Conservation (phyloP, 2,797 vertebrate genomes). For the Lagodon rhomboides region DNA sequence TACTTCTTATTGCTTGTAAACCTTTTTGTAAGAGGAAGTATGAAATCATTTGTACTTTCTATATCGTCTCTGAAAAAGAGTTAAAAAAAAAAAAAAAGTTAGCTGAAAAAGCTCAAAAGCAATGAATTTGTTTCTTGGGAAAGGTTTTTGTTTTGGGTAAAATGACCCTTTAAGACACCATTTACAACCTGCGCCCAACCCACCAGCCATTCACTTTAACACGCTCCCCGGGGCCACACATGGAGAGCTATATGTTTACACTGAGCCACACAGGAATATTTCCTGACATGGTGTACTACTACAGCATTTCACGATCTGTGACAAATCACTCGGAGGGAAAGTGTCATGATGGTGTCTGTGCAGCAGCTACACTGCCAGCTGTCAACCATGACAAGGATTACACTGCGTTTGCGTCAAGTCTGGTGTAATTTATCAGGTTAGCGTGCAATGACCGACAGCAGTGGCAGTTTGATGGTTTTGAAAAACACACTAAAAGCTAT, state of each 20-base stretch:
- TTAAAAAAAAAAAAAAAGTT: neutral
- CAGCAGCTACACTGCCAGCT: neutral
- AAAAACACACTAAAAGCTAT: constrained; percentile 1
- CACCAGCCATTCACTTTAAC: neutral
- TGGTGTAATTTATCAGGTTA: constrained; percentile 1
- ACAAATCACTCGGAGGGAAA: constrained; percentile 26
- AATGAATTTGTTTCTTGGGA: neutral
- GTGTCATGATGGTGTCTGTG: constrained; percentile 1
- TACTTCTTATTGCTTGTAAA: neutral
- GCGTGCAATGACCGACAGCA: neutral
- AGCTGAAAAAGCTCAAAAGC: neutral
- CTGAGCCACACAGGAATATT: neutral
- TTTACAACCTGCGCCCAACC: neutral
- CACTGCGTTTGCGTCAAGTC: neutral
- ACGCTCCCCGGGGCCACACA: neutral
- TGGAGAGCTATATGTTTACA: neutral
- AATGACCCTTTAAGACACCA: neutral
- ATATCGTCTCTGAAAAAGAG: neutral
- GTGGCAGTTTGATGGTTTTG: constrained; percentile 6
- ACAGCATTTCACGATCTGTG: constrained; percentile 18
- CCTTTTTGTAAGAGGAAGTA: neutral
- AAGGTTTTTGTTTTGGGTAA: neutral
- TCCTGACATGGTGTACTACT: neutral
- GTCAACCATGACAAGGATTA: neutral
- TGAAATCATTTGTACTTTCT: neutral